A percentile compares a stretch with the other conserved stretches of the same genome.
Evolutionary conservation across 1,140 invertebrate species (phyloP).

Genomic region (Anastrepha ludens): DNA sequence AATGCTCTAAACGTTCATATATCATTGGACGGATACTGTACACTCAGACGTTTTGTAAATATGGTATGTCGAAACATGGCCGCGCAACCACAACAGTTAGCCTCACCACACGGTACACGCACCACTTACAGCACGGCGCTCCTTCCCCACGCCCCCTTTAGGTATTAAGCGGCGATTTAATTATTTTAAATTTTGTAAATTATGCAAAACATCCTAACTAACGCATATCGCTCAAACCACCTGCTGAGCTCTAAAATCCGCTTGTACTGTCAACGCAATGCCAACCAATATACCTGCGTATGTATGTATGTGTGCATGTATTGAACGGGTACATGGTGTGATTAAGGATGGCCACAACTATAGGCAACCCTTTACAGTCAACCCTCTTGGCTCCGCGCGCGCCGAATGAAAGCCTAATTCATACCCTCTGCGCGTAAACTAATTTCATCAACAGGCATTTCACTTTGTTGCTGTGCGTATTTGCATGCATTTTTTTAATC

Average conservation of each 20-base stretch:
- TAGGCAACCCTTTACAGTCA: background rate
- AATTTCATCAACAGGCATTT: constrained; percentile 40
- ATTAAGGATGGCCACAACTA: background rate
- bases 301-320: background rate
- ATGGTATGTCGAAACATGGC: background rate
- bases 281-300: background rate
- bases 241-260: background rate
- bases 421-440: background rate
- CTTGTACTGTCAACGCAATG: no score
- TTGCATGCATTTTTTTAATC: background rate
- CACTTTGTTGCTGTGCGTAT: background rate
- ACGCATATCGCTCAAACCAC: constrained; percentile 1
- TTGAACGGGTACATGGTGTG: no score
- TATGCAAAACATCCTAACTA: constrained; percentile 27
- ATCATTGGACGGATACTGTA: background rate
- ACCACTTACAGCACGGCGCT: background rate
- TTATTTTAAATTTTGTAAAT: constrained; percentile 47
- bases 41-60: background rate
- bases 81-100: constrained; percentile 6
- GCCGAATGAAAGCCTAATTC: background rate
- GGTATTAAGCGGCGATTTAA: background rate
- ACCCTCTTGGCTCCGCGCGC: background rate
- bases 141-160: background rate
- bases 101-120: background rate
- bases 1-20: no score